Percentiles rank a stretch among this genome's conserved stretches.
These are phyloP conservation scores for Leptonema lineaticorne DNA, from an alignment of 1,140 invertebrate species.

Conservation along the genomic window DNA sequence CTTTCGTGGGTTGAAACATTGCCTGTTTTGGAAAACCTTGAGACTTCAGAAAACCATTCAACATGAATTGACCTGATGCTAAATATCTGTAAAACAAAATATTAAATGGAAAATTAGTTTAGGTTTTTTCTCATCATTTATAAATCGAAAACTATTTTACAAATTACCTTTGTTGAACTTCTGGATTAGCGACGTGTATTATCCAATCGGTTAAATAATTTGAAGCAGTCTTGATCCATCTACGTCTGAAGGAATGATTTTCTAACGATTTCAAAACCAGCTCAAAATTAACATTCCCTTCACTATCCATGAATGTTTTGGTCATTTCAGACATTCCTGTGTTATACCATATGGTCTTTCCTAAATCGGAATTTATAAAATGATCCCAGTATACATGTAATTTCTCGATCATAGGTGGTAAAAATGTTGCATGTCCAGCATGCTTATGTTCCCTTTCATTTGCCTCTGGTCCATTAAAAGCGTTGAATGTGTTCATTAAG, in stretches of 20 bases:
- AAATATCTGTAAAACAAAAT: slow-evolving; percentile 60
- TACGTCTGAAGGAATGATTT: slow-evolving; percentile 70
- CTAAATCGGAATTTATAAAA: slow-evolving; percentile 75
- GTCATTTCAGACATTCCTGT: slow-evolving; percentile 66
- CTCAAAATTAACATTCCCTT: slow-evolving; percentile 69
- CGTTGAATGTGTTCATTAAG: slow-evolving; percentile 61
- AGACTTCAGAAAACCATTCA: slow-evolving; percentile 73
- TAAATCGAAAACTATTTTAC: slow-evolving; percentile 41
- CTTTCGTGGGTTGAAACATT: slow-evolving; percentile 67
- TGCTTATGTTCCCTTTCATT: slow-evolving; percentile 62
- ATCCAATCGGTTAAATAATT: slow-evolving; percentile 74
- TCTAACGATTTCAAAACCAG: slow-evolving; percentile 74
- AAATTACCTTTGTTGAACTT: slow-evolving; percentile 71
- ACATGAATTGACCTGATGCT: slow-evolving; percentile 65
- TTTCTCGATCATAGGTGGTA: slow-evolving; percentile 74
- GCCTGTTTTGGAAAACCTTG: slow-evolving; percentile 72
- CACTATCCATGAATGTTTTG: slow-evolving; percentile 60
- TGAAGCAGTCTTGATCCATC: slow-evolving; percentile 75
- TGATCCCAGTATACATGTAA: slow-evolving; percentile 75
- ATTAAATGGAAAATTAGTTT: not conserved
- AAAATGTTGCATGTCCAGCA: slow-evolving; percentile 68
- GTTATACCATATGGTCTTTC: slow-evolving; percentile 69
- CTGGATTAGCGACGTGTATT: slow-evolving; percentile 71
- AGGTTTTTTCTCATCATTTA: slow-evolving; percentile 1
- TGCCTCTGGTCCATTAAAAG: slow-evolving; percentile 56